phyloP scores from a whole-genome alignment of 2,888 invertebrate genomes.

The Chymomyza fuscimana region DNA sequence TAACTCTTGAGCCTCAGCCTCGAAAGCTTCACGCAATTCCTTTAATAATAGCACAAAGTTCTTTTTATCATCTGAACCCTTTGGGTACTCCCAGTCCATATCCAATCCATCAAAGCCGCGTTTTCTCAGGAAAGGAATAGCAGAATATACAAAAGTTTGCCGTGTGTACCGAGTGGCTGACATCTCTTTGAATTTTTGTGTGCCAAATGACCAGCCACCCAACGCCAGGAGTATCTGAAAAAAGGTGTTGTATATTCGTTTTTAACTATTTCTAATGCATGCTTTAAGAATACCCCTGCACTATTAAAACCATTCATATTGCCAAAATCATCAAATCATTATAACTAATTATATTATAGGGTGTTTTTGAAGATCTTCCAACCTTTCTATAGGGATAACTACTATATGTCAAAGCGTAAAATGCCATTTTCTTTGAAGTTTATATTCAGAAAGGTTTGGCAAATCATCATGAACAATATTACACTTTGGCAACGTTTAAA shows the following conservation, averaged over 20 bases:
- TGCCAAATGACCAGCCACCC: conserved; percentile 99
- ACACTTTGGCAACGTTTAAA: no score
- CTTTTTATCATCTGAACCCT: conserved; percentile 94
- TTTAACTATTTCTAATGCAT: background rate
- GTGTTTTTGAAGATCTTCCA: no score
- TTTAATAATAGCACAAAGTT: conserved; percentile 94
- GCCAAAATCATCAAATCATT: no score
- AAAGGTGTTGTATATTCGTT: background rate
- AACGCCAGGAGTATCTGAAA: conserved; percentile 89
- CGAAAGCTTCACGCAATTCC: conserved; percentile 95
- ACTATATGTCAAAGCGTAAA: no score
- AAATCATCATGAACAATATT: no score
- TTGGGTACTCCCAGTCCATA: conserved; percentile 89
- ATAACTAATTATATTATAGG: no score
- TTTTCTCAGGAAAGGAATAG: conserved; percentile 93
- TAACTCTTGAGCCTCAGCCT: conserved; percentile 94
- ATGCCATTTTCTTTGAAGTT: no score
- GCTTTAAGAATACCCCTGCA: no score
- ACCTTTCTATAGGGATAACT: no score
- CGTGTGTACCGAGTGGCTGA: conserved; percentile 91
- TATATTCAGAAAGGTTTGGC: no score
- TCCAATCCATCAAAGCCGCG: conserved; percentile 94
- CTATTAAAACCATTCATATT: no score
- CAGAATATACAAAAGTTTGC: conserved; percentile 96
- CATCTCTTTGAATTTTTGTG: conserved; percentile 97